Evolutionary conservation across 2,113 vertebrate species (phyloP).

Genomic region (Galbula dea): DNA sequence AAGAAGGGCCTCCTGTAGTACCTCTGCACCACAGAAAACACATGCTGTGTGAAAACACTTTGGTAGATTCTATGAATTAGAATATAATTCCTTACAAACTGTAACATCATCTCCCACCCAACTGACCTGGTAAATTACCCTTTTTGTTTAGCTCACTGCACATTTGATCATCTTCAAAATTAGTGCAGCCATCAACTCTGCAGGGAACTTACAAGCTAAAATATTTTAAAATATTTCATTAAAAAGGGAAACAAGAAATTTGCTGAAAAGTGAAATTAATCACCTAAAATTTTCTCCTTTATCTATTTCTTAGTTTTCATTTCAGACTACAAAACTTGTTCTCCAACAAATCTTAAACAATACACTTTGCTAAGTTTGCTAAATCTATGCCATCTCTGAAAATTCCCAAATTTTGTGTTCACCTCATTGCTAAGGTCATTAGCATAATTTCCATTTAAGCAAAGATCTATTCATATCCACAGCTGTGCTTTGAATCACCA

Average conservation of each 20-base stretch:
- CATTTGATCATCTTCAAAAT: neutral
- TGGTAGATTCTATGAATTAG: neutral
- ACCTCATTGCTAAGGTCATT: neutral
- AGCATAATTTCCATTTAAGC: neutral
- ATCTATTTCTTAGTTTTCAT: neutral
- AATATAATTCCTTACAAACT: neutral
- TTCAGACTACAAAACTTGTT: neutral
- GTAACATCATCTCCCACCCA: neutral
- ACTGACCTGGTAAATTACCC: neutral
- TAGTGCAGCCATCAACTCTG: neutral
- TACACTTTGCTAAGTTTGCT: neutral
- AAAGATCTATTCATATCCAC: neutral
- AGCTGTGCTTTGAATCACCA: neutral
- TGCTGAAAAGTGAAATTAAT: neutral
- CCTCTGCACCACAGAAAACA: fast-evolving
- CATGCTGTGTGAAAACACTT: neutral
- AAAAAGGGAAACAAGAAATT: neutral
- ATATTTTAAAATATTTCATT: neutral
- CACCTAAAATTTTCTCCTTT: neutral
- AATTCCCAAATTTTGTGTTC: neutral
- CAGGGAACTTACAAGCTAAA: neutral
- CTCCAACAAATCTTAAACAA: neutral
- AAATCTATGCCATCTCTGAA: neutral
- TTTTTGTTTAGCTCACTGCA: neutral
- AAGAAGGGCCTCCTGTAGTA: neutral